phyloP scores from a whole-genome alignment of 2,888 invertebrate genomes.

The Heliconius hortense region DNA sequence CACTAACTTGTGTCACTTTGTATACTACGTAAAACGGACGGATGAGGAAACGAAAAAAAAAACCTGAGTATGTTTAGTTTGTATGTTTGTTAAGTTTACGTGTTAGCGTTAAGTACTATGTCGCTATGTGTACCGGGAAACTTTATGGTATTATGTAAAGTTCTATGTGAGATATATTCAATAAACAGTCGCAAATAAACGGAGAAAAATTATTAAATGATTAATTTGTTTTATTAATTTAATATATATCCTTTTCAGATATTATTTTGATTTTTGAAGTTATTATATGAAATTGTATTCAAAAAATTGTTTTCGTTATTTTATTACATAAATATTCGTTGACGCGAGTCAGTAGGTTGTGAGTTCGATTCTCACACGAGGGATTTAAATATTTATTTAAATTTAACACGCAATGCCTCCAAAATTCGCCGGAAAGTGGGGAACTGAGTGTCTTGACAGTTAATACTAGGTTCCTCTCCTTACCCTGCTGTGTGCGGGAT shows the following conservation, averaged over 20 bases:
- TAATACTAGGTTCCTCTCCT: too few relatives aligned
- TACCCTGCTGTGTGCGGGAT: too few relatives aligned
- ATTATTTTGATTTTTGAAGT: neutral
- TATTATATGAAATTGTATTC: too few relatives aligned
- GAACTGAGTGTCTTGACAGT: too few relatives aligned
- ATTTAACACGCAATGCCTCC: too few relatives aligned
- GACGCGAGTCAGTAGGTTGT: too few relatives aligned
- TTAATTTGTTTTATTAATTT: slow-evolving; percentile 43
- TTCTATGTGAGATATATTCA: slow-evolving; percentile 68
- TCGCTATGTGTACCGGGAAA: slow-evolving; percentile 54
- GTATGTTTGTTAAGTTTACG: slow-evolving; percentile 17
- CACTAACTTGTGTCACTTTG: neutral
- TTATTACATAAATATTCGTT: too few relatives aligned
- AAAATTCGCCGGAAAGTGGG: too few relatives aligned
- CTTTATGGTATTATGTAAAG: slow-evolving; percentile 48
- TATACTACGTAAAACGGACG: neutral
- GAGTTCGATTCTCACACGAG: too few relatives aligned
- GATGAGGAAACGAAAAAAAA: slow-evolving; percentile 15
- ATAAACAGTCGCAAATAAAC: slow-evolving; percentile 70
- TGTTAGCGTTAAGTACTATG: slow-evolving; percentile 24
- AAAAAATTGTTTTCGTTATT: neutral
- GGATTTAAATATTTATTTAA: too few relatives aligned
- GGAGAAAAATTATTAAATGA: slow-evolving; percentile 68
- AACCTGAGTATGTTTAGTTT: slow-evolving; percentile 10
- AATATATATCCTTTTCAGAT: neutral